Conservation (phyloP, 2,113 vertebrate genomes). For the Ifrita kowaldi region DNA sequence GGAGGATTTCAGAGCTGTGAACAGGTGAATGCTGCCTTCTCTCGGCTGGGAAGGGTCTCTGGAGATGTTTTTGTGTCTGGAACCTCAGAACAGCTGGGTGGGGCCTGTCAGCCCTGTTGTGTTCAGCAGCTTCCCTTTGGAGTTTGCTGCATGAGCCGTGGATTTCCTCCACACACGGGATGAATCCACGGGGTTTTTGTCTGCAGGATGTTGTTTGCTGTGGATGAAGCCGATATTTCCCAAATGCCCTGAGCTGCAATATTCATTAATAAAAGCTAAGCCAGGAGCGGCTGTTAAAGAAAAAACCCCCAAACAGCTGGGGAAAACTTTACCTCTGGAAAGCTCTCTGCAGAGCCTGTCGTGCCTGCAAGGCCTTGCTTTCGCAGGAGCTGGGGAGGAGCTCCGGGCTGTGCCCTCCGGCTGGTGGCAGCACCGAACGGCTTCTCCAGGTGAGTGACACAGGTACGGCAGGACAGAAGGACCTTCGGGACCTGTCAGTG, state of each 20-base stretch:
- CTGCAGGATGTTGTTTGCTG: neutral
- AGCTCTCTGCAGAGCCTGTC: neutral
- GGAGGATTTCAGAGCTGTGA: neutral
- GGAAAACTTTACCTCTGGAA: neutral
- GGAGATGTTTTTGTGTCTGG: neutral
- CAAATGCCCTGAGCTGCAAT: neutral
- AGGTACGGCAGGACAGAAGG: neutral
- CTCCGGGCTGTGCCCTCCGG: neutral
- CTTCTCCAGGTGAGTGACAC: neutral
- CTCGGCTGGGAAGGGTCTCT: neutral
- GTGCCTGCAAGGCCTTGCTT: neutral
- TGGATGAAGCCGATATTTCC: neutral
- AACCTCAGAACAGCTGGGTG: neutral
- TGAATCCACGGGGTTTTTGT: neutral
- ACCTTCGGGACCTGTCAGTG: neutral
- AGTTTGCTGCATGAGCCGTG: accelerated
- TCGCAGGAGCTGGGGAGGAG: accelerated
- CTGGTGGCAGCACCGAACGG: constrained; percentile 13
- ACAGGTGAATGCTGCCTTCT: neutral
- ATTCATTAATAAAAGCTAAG: neutral
- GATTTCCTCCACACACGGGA: neutral
- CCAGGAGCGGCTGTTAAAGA: neutral
- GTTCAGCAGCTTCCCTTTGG: neutral
- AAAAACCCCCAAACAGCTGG: accelerated
- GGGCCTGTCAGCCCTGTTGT: neutral